Evolutionary conservation across 35 echinoderm and acorn worm genomes (phyloP).

Genomic region (Apostichopus japonicus): DNA sequence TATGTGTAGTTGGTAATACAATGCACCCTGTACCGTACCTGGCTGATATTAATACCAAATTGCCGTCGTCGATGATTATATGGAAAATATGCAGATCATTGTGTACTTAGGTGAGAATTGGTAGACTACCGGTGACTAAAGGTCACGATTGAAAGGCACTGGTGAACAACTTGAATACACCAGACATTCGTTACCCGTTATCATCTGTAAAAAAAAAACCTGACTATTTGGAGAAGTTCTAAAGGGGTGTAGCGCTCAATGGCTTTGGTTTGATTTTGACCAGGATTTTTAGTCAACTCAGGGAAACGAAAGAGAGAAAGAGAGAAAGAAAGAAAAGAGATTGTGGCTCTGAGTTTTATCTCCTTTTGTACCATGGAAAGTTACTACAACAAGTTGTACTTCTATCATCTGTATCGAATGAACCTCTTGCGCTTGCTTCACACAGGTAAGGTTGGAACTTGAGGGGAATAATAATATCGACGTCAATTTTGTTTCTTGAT

Average conservation of each 20-base stretch:
- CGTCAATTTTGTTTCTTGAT: no score
- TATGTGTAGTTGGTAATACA: background rate
- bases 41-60: no score
- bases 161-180: conserved; percentile 21
- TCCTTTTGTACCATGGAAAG: conserved; percentile 1
- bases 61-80: background rate
- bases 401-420: conserved; percentile 2
- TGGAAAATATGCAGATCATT: conserved; percentile 21
- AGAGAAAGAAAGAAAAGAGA: background rate
- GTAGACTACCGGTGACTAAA: conserved; percentile 6
- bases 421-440: background rate
- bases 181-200: background rate
- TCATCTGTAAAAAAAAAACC: background rate
- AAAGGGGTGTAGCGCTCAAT: background rate
- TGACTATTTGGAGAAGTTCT: background rate
- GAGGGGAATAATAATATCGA: no score
- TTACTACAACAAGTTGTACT: background rate
- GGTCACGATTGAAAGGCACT: conserved; percentile 30
- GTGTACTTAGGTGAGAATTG: conserved; percentile 42
- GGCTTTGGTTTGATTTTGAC: background rate
- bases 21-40: no score
- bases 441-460: background rate
- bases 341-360: no score
- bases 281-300: background rate
- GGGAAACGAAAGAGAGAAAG: no score